Conservation (phyloP, 2,797 vertebrate genomes). For the Pagetopsis macropterus region DNA sequence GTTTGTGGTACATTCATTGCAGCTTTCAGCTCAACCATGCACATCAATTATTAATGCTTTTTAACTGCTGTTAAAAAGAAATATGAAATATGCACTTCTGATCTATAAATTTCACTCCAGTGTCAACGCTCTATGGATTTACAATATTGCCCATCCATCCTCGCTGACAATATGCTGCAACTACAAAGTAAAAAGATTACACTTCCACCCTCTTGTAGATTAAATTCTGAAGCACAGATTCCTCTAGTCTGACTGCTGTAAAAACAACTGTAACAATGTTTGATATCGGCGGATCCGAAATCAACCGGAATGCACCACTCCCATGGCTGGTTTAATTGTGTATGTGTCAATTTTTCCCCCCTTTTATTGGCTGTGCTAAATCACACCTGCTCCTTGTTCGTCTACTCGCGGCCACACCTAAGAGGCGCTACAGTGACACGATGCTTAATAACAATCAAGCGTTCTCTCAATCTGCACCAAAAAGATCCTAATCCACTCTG, state of each 20-base stretch:
- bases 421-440: slow-evolving; percentile 88
- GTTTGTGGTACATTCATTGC: slow-evolving; percentile 87
- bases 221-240: slow-evolving; percentile 47
- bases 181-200: slow-evolving; percentile 52
- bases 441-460: slow-evolving; percentile 96
- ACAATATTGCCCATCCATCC: slow-evolving; percentile 59
- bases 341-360: slow-evolving; percentile 67
- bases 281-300: slow-evolving; percentile 56
- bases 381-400: slow-evolving; percentile 93
- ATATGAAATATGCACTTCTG: slow-evolving; percentile 66
- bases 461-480: slow-evolving; percentile 91
- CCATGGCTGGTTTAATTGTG: slow-evolving; percentile 75
- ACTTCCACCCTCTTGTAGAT: slow-evolving; percentile 41
- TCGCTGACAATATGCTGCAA: slow-evolving; percentile 47
- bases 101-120: slow-evolving; percentile 69
- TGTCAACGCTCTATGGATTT: slow-evolving; percentile 64
- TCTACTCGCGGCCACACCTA: slow-evolving; percentile 92
- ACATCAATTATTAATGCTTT: slow-evolving; percentile 88
- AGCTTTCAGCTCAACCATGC: slow-evolving; percentile 87
- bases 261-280: slow-evolving; percentile 57
- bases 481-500: slow-evolving; percentile 93
- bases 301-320: slow-evolving; percentile 80
- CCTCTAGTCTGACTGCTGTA: slow-evolving; percentile 33
- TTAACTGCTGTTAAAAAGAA: slow-evolving; percentile 86
- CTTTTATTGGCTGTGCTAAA: slow-evolving; percentile 89